Conservation (phyloP, 2,797 vertebrate genomes). For the Thaleichthys pacificus region DNA sequence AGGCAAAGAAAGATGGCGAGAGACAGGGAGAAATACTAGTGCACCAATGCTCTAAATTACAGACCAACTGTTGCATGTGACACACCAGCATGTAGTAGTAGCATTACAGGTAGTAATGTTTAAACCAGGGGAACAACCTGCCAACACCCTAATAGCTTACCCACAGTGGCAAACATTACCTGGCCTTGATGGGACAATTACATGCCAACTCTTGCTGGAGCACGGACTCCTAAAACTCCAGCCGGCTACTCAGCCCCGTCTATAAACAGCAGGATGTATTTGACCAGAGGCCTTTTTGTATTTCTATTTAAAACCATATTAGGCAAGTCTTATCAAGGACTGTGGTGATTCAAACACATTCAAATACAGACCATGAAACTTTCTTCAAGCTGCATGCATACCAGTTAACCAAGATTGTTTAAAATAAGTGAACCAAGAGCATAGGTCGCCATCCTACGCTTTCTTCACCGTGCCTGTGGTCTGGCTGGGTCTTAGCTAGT, state of each 20-base stretch:
- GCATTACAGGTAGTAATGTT: no score
- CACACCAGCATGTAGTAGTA: no score
- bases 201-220: neutral
- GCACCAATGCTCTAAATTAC: neutral
- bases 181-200: neutral
- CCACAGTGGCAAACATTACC: neutral
- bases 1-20: neutral
- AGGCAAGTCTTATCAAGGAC: neutral
- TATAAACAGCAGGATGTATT: neutral
- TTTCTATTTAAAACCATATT: neutral
- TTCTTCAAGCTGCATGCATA: no score
- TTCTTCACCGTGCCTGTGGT: no score
- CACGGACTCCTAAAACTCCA: neutral
- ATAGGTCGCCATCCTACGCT: no score
- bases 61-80: neutral
- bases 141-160: neutral
- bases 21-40: neutral
- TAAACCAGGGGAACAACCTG: no score
- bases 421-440: no score
- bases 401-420: no score
- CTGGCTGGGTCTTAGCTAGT: no score
- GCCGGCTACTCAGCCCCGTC: neutral
- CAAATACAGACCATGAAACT: no score
- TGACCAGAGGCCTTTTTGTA: neutral
- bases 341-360: no score